Evolutionary conservation across 2,888 invertebrate species (phyloP), one percentile per base, ranked within the genome.

Genomic region (Agrotis clavis): DNA sequence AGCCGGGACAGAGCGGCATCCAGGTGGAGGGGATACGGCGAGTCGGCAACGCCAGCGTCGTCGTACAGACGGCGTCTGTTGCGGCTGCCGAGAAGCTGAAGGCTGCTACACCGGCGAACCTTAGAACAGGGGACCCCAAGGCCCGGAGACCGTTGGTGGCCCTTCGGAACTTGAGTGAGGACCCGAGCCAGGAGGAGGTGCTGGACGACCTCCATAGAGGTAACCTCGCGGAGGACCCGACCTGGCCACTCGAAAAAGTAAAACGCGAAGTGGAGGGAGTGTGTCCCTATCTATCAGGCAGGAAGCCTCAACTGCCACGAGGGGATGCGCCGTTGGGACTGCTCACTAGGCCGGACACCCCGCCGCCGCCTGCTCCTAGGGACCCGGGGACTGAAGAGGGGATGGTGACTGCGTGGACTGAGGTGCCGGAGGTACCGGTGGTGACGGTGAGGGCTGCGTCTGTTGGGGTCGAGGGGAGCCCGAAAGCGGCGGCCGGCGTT

Each of bases 211-310:
- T 86, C 0, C 76, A 79, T 0, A 35, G 54, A 1, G 56, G 69
- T 0, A 84, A 84, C 35, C 9, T 83, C 0, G 62, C 35, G 0
- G 79, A 77, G 0, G 73, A 76, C 0, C 13, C 0, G 4, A 25
- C 30, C 0, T 73, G 85, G 82, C 19, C 82, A 5, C 30, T 30
- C 5, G 30, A 30, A 30, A 30, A 30, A 30, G 30, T 30, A 5
- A 30, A 30, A 5, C 30, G 30, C 5, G 30, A 30, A 5, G 30
- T n/a, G n/a, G n/a, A n/a, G n/a, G n/a, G n/a, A n/a, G n/a, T n/a
- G n/a, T n/a, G n/a, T n/a, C n/a, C n/a, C n/a, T n/a, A n/a, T n/a
- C n/a, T n/a, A n/a, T n/a, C n/a, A 9, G 35, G 11, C 11, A 41
- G 41, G 41, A 41, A 41, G 41, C 41, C 41, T 41, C 41, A 41